These are phyloP conservation scores for Clarias laeviceps DNA, from an alignment of 2,797 vertebrate genomes.

Conservation along the genomic window DNA sequence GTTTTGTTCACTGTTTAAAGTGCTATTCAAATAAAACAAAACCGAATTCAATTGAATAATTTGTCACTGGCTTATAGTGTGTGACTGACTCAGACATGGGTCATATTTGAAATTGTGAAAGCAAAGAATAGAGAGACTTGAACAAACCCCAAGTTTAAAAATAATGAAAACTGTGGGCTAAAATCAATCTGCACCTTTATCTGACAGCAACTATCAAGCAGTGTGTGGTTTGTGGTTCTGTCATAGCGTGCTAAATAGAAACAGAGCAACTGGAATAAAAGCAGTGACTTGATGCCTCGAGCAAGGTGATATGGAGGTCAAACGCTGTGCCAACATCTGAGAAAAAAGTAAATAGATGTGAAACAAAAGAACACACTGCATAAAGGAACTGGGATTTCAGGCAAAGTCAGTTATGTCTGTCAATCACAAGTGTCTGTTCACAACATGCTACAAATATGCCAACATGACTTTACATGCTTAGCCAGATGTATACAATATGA, in stretches of 20 bases:
- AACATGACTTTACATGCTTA: neutral
- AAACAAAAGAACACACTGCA: constrained; percentile 11
- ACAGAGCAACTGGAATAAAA: constrained; percentile 3
- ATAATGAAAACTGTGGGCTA: neutral
- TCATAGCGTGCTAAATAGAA: constrained; percentile 17
- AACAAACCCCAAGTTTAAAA: constrained; percentile 1
- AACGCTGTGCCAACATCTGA: neutral
- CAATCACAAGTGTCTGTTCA: constrained; percentile 8
- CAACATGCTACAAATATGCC: neutral
- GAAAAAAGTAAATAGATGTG: constrained; percentile 7
- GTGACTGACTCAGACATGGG: neutral
- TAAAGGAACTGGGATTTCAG: constrained; percentile 29
- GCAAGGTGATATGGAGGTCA: constrained; percentile 3
- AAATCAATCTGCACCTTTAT: neutral
- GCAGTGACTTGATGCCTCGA: constrained; percentile 12
- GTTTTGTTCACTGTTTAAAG: too few relatives aligned
- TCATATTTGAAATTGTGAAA: constrained; percentile 19
- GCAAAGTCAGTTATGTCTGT: constrained; percentile 10
- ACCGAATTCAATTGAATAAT: neutral
- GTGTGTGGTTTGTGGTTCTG: neutral
- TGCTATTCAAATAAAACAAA: too few relatives aligned
- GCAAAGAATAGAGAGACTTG: neutral
- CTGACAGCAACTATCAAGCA: constrained; percentile 24
- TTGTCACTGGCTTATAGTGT: neutral
- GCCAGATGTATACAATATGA: neutral